phyloP scores from a whole-genome alignment of 1,140 invertebrate species.

The Tenebrio molitor region DNA sequence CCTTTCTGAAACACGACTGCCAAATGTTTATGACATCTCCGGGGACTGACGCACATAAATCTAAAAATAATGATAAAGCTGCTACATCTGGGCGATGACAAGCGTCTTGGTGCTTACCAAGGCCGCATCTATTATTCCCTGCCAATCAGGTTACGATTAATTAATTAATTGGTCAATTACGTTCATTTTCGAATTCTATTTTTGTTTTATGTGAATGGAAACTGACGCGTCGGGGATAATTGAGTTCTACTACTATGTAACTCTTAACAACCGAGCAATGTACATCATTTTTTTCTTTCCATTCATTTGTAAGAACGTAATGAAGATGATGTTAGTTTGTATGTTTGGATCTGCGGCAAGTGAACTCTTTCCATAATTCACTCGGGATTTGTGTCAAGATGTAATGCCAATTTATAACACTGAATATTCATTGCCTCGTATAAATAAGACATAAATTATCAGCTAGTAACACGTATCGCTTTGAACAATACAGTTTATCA shows the following conservation, averaged over 20 bases:
- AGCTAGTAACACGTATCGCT: not conserved
- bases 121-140: not conserved
- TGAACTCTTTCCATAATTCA: constrained; percentile 10
- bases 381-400: constrained; percentile 25
- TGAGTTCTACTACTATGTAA: no score
- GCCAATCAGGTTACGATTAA: not conserved
- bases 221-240: not conserved
- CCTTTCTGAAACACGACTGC: constrained; percentile 18
- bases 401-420: constrained; percentile 36
- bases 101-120: not conserved
- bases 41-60: constrained; percentile 30
- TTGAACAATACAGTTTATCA: not conserved
- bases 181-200: not conserved
- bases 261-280: no score
- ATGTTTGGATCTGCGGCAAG: not conserved
- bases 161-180: not conserved
- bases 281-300: no score
- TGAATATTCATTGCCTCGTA: constrained; percentile 25
- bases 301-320: no score
- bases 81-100: constrained; percentile 33
- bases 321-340: no score
- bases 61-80: constrained; percentile 37
- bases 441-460: constrained; percentile 38
- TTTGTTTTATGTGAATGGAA: not conserved
- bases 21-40: constrained; percentile 31